Evolutionary conservation across 2,113 vertebrate species (phyloP).

Genomic region (Scomber scombrus): DNA sequence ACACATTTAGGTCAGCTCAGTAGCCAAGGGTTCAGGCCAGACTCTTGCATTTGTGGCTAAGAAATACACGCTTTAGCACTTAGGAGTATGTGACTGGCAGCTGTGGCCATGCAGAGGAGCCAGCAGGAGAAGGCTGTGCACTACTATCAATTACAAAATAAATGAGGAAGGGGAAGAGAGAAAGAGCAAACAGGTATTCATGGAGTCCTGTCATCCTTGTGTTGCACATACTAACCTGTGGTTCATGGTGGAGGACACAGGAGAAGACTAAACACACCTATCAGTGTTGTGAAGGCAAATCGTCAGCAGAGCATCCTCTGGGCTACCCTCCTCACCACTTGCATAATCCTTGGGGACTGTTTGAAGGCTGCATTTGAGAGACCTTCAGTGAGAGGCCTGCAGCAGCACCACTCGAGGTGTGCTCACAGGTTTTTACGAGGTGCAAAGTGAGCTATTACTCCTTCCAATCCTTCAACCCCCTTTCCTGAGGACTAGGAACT

Average conservation of each 20-base stretch:
- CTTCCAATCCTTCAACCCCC: constrained; percentile 45
- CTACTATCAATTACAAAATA: constrained; percentile 1
- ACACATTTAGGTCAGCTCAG: constrained; percentile 68
- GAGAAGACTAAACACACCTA: constrained; percentile 32
- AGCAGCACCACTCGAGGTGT: constrained; percentile 66
- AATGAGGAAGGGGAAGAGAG: not conserved
- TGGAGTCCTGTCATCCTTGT: constrained; percentile 2
- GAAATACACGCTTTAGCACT: constrained; percentile 58
- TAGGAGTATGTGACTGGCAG: constrained; percentile 43
- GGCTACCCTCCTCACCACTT: constrained; percentile 27
- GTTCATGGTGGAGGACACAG: constrained; percentile 12
- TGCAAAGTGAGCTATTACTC: constrained; percentile 78
- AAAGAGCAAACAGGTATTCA: not conserved
- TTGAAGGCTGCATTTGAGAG: constrained; percentile 21
- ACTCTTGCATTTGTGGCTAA: constrained; percentile 51
- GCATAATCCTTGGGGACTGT: constrained; percentile 40
- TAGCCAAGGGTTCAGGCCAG: constrained; percentile 34
- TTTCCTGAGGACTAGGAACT: constrained; percentile 41
- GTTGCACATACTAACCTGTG: not conserved
- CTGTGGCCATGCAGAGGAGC: constrained; percentile 12
- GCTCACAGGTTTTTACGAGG: constrained; percentile 76
- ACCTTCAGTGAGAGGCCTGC: constrained; percentile 46
- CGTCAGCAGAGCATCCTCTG: not conserved
- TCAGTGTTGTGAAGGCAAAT: constrained; percentile 15
- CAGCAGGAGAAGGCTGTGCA: constrained; percentile 17